phyloP scores from a whole-genome alignment of 1,140 invertebrate species.

The Telenomus remus region DNA sequence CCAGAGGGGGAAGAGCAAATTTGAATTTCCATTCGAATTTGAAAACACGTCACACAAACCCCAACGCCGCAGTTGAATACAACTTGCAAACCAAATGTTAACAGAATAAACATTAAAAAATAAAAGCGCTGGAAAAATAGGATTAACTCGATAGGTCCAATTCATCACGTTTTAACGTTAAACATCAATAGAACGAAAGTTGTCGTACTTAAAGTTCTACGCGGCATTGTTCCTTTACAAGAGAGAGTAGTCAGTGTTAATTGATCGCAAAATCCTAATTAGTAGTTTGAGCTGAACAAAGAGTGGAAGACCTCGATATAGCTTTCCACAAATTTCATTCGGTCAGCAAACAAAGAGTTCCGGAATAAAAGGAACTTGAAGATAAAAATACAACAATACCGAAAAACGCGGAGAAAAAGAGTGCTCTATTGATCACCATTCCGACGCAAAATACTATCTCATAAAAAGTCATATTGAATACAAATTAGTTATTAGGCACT shows the following conservation, averaged over 20 bases:
- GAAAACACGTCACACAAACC: too few species aligned
- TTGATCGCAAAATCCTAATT: conserved; percentile 60
- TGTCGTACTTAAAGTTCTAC: conserved; percentile 49
- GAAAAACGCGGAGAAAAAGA: conserved; percentile 1
- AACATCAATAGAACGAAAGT: conserved; percentile 48
- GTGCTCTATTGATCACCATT: conserved; percentile 28
- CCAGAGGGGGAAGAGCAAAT: too few species aligned
- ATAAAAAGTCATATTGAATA: conserved; percentile 12
- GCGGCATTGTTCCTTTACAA: conserved; percentile 48
- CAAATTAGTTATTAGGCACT: background rate
- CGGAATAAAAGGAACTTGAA: conserved; percentile 44
- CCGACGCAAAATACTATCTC: conserved; percentile 19
- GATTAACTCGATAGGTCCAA: too few species aligned
- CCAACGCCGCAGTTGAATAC: conserved; percentile 8
- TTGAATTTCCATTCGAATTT: too few species aligned
- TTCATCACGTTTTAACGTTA: conserved; percentile 43
- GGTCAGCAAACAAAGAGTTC: conserved; percentile 53
- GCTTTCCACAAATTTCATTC: conserved; percentile 52
- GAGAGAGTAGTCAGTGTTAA: conserved; percentile 57
- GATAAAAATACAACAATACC: conserved; percentile 46
- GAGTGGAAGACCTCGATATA: conserved; percentile 53
- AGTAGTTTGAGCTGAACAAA: conserved; percentile 54
- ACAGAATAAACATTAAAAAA: too few species aligned
- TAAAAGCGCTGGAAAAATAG: too few species aligned
- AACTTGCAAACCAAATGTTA: background rate